Conservation (phyloP, 2,797 vertebrate species). For the Nannoperca obscura region DNA sequence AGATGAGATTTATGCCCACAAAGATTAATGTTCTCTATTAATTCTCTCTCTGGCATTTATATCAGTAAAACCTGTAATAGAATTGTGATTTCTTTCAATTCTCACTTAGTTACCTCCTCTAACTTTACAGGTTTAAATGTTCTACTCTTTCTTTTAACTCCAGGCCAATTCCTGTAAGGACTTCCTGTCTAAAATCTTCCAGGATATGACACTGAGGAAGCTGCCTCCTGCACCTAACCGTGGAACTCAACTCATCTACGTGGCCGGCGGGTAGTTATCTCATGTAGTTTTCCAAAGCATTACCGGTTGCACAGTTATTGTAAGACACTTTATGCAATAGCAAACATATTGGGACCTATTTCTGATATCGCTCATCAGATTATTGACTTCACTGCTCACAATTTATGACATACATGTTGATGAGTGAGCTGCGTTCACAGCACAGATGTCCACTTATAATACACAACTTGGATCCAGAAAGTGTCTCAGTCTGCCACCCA, state of each 20-base stretch:
- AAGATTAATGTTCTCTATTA: background rate
- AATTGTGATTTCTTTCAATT: background rate
- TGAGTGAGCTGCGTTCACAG: background rate
- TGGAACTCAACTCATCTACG: constrained; percentile 87
- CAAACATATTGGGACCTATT: background rate
- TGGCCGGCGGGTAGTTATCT: constrained; percentile 82
- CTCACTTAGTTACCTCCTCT: background rate
- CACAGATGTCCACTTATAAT: background rate
- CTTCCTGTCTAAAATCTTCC: constrained; percentile 90
- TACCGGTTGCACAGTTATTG: background rate
- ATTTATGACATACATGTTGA: background rate
- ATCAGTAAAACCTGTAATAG: background rate
- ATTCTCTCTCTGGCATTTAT: background rate
- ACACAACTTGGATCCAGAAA: background rate
- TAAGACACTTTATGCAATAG: background rate
- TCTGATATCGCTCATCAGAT: background rate
- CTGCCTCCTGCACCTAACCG: constrained; percentile 83
- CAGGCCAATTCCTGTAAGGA: constrained; percentile 88
- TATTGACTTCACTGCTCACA: background rate
- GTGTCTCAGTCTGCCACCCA: constrained; percentile 45
- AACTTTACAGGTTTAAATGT: background rate
- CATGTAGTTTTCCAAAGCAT: background rate
- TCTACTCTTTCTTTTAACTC: constrained; percentile 7
- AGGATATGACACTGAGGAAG: constrained; percentile 88
- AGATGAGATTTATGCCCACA: background rate